phyloP scores from a whole-genome alignment of 2,113 vertebrate species.

The Aspidoscelis tigris region DNA sequence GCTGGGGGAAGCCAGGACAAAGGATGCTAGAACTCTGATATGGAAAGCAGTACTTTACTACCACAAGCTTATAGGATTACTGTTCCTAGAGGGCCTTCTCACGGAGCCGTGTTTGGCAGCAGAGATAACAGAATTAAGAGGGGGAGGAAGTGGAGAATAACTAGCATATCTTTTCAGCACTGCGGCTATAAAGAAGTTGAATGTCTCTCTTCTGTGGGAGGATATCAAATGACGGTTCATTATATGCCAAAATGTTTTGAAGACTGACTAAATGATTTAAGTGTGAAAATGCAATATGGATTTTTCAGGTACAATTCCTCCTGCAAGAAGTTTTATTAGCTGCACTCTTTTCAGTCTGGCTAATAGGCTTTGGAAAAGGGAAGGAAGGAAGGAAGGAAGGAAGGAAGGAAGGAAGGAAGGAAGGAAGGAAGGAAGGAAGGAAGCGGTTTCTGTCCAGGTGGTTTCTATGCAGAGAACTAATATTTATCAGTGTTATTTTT shows the following conservation, averaged over 20 bases:
- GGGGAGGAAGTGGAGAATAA: not conserved
- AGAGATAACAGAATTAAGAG: conserved; percentile 43
- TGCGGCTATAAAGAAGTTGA: conserved; percentile 17
- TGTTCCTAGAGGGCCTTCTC: conserved; percentile 29
- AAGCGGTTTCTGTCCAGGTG: not conserved
- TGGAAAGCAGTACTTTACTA: conserved; percentile 37
- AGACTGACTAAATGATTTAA: not conserved
- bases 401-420: no score
- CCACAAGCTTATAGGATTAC: conserved; percentile 30
- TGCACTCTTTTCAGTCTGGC: not conserved
- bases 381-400: not conserved
- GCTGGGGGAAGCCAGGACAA: conserved; percentile 17
- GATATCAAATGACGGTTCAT: conserved; percentile 25
- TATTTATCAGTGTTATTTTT: not conserved
- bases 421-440: no score
- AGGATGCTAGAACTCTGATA: not conserved
- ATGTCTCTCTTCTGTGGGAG: conserved; percentile 22
- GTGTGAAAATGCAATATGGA: not conserved
- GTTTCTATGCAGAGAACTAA: not conserved
- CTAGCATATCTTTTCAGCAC: conserved; percentile 18
- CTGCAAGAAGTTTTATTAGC: not conserved
- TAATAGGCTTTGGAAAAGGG: not conserved
- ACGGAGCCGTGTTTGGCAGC: conserved; percentile 28
- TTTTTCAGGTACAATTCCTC: conserved; percentile 1
- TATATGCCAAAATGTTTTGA: conserved; percentile 15